These are phyloP conservation scores for Limnephilus marmoratus DNA, from an alignment of 2,888 invertebrate genomes.

Conservation along the genomic window DNA sequence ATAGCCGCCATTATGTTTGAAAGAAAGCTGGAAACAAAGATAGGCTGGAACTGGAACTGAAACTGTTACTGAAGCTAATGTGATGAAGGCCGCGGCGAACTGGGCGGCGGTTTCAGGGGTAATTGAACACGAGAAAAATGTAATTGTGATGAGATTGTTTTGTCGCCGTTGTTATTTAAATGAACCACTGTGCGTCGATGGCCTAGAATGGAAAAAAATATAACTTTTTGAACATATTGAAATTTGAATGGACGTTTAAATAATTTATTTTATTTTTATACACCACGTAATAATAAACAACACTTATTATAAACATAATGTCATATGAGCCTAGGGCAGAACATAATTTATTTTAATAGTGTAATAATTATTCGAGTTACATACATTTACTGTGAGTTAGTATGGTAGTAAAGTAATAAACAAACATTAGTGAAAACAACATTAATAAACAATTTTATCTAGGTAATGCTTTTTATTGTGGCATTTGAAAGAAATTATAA, in stretches of 20 bases:
- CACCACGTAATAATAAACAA: background rate
- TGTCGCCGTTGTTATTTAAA: constrained; percentile 66
- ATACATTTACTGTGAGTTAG: no score
- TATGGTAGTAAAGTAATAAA: no score
- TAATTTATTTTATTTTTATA: background rate
- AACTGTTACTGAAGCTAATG: background rate
- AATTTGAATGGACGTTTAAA: background rate
- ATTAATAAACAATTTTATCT: no score
- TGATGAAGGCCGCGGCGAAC: constrained; percentile 34
- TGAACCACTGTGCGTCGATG: constrained; percentile 14
- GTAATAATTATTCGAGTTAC: no score
- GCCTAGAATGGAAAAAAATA: background rate
- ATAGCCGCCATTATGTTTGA: constrained; percentile 53
- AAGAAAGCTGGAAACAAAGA: constrained; percentile 58
- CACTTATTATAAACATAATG: background rate
- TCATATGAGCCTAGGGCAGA: no score
- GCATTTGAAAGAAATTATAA: no score
- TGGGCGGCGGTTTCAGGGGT: constrained; percentile 62
- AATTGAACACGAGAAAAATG: constrained; percentile 65
- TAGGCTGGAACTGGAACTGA: constrained; percentile 12
- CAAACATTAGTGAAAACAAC: no score
- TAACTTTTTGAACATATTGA: background rate
- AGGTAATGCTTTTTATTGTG: no score
- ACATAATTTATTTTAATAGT: no score
- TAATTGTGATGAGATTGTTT: constrained; percentile 65